phyloP scores from a whole-genome alignment of 2,113 vertebrate species.

The Rallus limicola region DNA sequence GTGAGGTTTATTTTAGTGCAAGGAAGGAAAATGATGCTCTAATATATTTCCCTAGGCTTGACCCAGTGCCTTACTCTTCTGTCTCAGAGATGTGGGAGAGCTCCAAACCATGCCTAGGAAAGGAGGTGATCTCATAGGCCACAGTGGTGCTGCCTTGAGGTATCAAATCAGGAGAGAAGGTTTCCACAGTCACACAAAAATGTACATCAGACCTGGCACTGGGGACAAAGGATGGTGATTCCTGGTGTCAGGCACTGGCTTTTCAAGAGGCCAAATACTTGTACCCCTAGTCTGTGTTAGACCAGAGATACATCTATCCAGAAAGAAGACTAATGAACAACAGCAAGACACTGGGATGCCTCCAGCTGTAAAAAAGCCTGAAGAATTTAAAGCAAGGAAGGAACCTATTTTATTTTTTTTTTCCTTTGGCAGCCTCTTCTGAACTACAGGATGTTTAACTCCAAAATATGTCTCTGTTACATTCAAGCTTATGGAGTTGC shows the following conservation, averaged over 20 bases:
- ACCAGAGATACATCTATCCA: not conserved
- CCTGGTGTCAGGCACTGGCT: not conserved
- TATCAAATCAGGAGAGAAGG: not conserved
- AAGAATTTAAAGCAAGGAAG: conserved; percentile 20
- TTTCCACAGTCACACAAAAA: not conserved
- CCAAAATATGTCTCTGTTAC: not conserved
- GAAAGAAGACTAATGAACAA: not conserved
- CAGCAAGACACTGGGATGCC: not conserved
- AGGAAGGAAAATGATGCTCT: not conserved
- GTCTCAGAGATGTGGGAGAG: not conserved
- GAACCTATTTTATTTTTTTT: not conserved
- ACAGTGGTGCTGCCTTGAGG: not conserved
- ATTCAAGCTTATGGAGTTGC: not conserved
- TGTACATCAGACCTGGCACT: not conserved
- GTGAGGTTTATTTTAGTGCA: not conserved
- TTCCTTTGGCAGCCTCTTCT: conserved; percentile 5
- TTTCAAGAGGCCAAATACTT: not conserved
- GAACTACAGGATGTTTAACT: conserved; percentile 51
- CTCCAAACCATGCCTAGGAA: not conserved
- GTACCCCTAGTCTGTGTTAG: not conserved
- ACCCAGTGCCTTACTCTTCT: not conserved
- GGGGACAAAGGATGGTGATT: not conserved
- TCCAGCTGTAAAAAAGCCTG: not conserved
- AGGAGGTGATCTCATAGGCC: not conserved
- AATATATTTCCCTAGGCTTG: not conserved